Evolutionary conservation across 1,140 invertebrate genomes (phyloP), one percentile per base, ranked within the genome.

Genomic region (Drosophila ironensis): DNA sequence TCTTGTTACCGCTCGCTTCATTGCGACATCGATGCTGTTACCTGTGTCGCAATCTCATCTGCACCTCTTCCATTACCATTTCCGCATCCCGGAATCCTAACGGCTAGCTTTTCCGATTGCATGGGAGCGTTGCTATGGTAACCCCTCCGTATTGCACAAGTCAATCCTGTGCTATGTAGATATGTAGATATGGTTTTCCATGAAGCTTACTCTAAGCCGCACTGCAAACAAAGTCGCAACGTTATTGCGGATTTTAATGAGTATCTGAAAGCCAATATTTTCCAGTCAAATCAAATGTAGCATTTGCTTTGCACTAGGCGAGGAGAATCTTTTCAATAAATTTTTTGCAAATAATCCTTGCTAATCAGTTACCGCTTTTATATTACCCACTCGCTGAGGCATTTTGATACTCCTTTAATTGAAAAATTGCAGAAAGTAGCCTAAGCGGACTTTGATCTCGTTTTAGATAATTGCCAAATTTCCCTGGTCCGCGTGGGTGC

Each of bases 381-480:
- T 25, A 16, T 16, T 17, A 38, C n/a, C 19, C 50, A 17, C 14
- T 7, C 3, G 28, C 27, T 16, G 0, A 52, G 27, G 22, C 9
- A 11, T 37, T 9, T 14, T 8, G 25, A 17, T 7, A 17, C 9
- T 16, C 4, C 19, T 69, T 69, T 57, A 68, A 69, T 69, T 69
- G n/a, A 69, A 35, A 38, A 69, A 59, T 30, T 44, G 30, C 37
- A 38, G 28, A 27, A 7, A 20, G 20, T 16, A 16, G 60, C 24
- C 30, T 3, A 0, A 8, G 9, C 7, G 19, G 22, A 69, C 44
- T 56, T 44, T 8, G 56, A 33, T 22, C 30, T 38, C 37, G 51
- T 53, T 33, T 35, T 38, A 54, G 80, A 78, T 73, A 73, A 84
- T 73, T 61, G 52, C 40, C 52, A 48, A 66, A 84, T 53, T 44